phyloP scores from a whole-genome alignment of 1,140 invertebrate species.

The Drosophila mayri region DNA sequence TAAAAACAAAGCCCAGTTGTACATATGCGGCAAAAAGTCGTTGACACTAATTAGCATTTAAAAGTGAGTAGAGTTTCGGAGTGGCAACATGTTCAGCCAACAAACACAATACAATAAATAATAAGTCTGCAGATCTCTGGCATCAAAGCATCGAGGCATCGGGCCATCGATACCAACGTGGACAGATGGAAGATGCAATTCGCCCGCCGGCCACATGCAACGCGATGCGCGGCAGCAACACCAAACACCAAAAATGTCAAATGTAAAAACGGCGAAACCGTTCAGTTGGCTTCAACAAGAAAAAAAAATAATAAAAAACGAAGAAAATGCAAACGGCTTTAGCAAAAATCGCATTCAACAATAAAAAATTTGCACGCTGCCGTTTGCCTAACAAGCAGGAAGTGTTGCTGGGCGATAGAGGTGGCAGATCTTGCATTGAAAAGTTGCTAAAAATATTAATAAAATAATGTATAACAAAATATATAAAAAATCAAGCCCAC shows the following conservation, averaged over 20 bases:
- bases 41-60: conserved; percentile 80
- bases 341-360: conserved; percentile 65
- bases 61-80: conserved; percentile 44
- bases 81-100: conserved; percentile 46
- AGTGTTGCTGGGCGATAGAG: conserved; percentile 44
- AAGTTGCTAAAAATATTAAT: not conserved
- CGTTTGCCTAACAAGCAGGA: conserved; percentile 80
- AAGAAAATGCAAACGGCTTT: conserved; percentile 43
- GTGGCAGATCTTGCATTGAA: not conserved
- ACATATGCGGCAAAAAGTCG: conserved; percentile 52
- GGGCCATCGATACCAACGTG: conserved; percentile 52
- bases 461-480: not conserved
- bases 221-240: conserved; percentile 9
- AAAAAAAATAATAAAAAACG: conserved; percentile 28
- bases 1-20: conserved; percentile 6
- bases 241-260: conserved; percentile 75
- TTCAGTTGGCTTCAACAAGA: conserved; percentile 34
- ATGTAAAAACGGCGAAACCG: conserved; percentile 60
- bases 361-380: conserved; percentile 73
- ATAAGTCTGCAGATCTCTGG: conserved; percentile 59
- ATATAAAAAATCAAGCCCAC: not conserved
- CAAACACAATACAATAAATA: conserved; percentile 66
- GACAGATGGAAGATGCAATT: conserved; percentile 53
- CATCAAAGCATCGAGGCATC: conserved; percentile 40
- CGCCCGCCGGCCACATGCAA: conserved; percentile 26